phyloP scores from a whole-genome alignment of 2,113 vertebrate species.

The Chascanopsetta lugubris region DNA sequence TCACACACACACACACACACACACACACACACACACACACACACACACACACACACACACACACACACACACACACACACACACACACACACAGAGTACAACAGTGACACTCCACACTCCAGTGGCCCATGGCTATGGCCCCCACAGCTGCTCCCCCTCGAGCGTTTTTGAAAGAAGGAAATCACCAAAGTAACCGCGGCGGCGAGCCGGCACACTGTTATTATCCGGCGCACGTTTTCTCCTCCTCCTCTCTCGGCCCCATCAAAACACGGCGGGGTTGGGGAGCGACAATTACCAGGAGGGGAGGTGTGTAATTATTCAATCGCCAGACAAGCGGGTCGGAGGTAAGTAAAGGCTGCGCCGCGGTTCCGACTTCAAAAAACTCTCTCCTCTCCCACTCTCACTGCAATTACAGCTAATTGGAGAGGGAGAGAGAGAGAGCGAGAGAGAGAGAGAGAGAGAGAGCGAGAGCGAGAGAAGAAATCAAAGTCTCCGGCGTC shows the following conservation, averaged over 20 bases:
- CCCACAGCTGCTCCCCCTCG: constrained; percentile 38
- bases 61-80: constrained; percentile 29
- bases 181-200: constrained; percentile 77
- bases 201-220: constrained; percentile 69
- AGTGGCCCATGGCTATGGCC: constrained; percentile 31
- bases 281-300: constrained; percentile 79
- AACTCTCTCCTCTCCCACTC: constrained; percentile 70
- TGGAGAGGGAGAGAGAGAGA: too few species aligned
- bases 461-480: too few species aligned
- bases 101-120: constrained; percentile 45
- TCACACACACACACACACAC: constrained; percentile 19
- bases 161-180: constrained; percentile 68
- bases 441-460: too few species aligned
- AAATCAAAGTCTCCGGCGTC: constrained; percentile 74
- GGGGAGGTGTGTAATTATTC: constrained; percentile 79
- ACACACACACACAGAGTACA: constrained; percentile 33
- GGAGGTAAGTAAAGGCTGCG: constrained; percentile 74
- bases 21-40: constrained; percentile 35
- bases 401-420: constrained; percentile 79
- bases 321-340: constrained; percentile 73
- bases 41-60: constrained; percentile 21
- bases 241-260: constrained; percentile 48
- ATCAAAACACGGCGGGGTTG: constrained; percentile 70
- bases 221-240: constrained; percentile 73
- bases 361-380: constrained; percentile 61